phyloP scores from a whole-genome alignment of 2,888 invertebrate species.

The Lasioglossum vierecki region DNA sequence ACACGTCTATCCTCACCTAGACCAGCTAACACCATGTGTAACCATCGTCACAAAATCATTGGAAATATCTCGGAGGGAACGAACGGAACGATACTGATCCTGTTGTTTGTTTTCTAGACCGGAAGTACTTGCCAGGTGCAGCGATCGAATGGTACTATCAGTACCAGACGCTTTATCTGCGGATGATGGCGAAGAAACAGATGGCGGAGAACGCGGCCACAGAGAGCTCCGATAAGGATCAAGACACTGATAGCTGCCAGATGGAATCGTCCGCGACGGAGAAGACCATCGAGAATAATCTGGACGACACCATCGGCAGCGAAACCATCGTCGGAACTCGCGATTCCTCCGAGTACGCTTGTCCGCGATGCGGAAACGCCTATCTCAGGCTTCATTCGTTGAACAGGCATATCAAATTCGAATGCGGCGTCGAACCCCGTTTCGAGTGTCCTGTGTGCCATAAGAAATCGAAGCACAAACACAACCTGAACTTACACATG shows the following conservation, averaged over 20 bases:
- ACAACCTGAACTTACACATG: slow-evolving; percentile 85
- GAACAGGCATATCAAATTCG: slow-evolving; percentile 86
- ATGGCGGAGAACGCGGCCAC: slow-evolving; percentile 44
- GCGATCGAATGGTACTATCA: slow-evolving; percentile 78
- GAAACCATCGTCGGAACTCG: slow-evolving; percentile 37
- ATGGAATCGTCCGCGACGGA: slow-evolving; percentile 11
- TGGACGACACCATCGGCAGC: slow-evolving; percentile 25
- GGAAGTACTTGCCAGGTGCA: slow-evolving; percentile 68
- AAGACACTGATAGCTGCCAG: neutral
- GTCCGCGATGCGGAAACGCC: slow-evolving; percentile 86
- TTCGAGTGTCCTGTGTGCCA: slow-evolving; percentile 87
- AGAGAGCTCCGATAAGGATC: neutral
- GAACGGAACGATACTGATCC: slow-evolving; percentile 49
- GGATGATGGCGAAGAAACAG: slow-evolving; percentile 74
- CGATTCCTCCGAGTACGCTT: slow-evolving; percentile 78
- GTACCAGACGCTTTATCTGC: slow-evolving; percentile 76
- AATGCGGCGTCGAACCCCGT: slow-evolving; percentile 87
- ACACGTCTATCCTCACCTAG: slow-evolving; percentile 14
- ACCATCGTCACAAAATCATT: slow-evolving; percentile 25
- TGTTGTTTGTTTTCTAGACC: slow-evolving; percentile 75
- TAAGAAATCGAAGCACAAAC: slow-evolving; percentile 86
- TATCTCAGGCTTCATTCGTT: slow-evolving; percentile 86
- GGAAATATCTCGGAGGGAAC: neutral
- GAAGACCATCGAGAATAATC: slow-evolving; percentile 28
- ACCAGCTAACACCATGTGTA: slow-evolving; percentile 35